Evolutionary conservation across 92 coral and sea anemone genomes (phyloP).

Genomic region (Epizoanthus scotinus): DNA sequence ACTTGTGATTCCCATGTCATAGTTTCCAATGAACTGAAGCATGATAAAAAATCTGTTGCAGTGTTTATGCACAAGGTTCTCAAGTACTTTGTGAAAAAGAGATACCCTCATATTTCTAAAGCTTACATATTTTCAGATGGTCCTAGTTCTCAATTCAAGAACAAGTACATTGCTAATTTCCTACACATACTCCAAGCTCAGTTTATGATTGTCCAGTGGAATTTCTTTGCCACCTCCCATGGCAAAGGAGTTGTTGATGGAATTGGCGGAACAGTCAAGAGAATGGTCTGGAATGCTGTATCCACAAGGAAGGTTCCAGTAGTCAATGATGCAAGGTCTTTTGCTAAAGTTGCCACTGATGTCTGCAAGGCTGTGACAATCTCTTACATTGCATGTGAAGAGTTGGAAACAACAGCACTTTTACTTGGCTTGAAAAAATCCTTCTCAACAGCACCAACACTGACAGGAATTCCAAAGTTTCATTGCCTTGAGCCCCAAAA

Average conservation of each 20-base stretch:
- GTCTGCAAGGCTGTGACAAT: slow-evolving; percentile 58
- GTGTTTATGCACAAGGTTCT: slow-evolving; percentile 50
- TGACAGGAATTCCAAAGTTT: slow-evolving; percentile 55
- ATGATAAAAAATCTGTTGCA: slow-evolving; percentile 66
- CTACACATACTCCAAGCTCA: slow-evolving; percentile 47
- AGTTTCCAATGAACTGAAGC: slow-evolving; percentile 50
- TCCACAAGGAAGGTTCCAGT: slow-evolving; percentile 29
- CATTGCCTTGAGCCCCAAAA: slow-evolving; percentile 67
- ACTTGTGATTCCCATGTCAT: slow-evolving; percentile 48
- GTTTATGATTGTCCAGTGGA: slow-evolving; percentile 44
- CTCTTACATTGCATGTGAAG: slow-evolving; percentile 42
- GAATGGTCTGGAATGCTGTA: slow-evolving; percentile 34
- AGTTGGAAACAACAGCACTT: slow-evolving; percentile 39
- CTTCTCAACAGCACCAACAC: slow-evolving; percentile 40
- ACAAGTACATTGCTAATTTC: slow-evolving; percentile 56
- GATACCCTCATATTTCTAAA: slow-evolving; percentile 42
- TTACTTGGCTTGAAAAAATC: slow-evolving; percentile 45
- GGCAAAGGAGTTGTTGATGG: slow-evolving; percentile 67
- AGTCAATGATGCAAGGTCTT: slow-evolving; percentile 54
- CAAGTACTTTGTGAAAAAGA: slow-evolving; percentile 30
- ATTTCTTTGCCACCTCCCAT: slow-evolving; percentile 68
- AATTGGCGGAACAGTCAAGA: slow-evolving; percentile 33
- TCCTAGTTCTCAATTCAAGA: slow-evolving; percentile 61
- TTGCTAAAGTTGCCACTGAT: slow-evolving; percentile 58
- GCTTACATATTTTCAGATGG: slow-evolving; percentile 68